Percentiles rank a stretch among this genome's conserved stretches.
phyloP scores from a whole-genome alignment of 2,888 invertebrate species.

The Leptogaster cylindrica region DNA sequence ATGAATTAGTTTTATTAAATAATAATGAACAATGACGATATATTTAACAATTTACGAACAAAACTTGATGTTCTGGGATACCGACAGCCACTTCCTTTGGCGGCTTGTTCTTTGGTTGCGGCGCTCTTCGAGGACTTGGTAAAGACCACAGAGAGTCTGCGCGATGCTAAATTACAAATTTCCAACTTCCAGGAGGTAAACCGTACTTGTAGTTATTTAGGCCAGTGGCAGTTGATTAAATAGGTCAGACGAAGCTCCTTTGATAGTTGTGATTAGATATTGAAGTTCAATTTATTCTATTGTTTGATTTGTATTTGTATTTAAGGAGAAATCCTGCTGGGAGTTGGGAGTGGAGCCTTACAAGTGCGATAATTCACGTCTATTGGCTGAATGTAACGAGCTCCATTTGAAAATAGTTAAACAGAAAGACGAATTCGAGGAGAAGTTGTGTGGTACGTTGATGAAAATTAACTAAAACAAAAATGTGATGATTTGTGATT shows the following conservation, averaged over 20 bases:
- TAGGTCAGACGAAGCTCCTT: not conserved
- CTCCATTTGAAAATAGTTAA: slow-evolving; percentile 72
- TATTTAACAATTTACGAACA: slow-evolving; percentile 63
- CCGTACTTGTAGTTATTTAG: no score
- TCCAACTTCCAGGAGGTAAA: slow-evolving; percentile 72
- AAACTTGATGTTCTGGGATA: slow-evolving; percentile 86
- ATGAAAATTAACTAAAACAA: slow-evolving; percentile 15
- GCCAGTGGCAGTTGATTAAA: slow-evolving; percentile 3
- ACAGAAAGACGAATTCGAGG: slow-evolving; percentile 70
- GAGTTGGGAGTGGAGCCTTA: slow-evolving; percentile 78
- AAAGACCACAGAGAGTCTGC: slow-evolving; percentile 85
- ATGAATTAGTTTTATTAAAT: no score
- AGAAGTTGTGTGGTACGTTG: slow-evolving; percentile 64
- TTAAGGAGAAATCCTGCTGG: slow-evolving; percentile 73
- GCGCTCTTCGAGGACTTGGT: slow-evolving; percentile 81
- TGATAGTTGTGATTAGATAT: not conserved
- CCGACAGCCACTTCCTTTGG: slow-evolving; percentile 74
- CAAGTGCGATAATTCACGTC: slow-evolving; percentile 78
- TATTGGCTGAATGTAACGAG: slow-evolving; percentile 77
- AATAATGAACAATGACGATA: slow-evolving; percentile 54
- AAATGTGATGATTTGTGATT: slow-evolving; percentile 29
- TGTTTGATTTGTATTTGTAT: not conserved
- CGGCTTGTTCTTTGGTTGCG: slow-evolving; percentile 81
- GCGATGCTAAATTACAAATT: slow-evolving; percentile 80
- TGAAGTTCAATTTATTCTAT: not conserved